Conservation (phyloP, 2,113 vertebrate species). For the Hemiscyllium ocellatum region DNA sequence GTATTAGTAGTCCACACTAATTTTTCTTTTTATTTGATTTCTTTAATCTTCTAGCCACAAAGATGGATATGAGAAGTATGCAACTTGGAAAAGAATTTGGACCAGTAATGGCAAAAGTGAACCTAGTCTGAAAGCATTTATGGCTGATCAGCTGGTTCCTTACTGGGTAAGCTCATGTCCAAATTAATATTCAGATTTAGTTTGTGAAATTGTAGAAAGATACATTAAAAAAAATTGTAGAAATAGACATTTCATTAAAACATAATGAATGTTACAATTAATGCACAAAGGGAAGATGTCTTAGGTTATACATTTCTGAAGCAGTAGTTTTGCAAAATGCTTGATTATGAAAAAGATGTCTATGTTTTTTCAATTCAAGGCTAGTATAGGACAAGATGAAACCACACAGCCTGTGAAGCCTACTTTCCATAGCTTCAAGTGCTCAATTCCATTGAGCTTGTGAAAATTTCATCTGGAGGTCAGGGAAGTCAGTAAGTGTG, state of each 20-base stretch:
- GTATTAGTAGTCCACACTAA: not conserved
- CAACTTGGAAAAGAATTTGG: constrained; percentile 89
- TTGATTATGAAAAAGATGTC: not conserved
- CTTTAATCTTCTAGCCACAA: constrained; percentile 74
- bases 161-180: constrained; percentile 74
- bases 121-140: constrained; percentile 93
- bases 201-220: not conserved
- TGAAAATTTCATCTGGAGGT: not conserved
- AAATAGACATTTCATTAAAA: not conserved
- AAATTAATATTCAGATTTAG: not conserved
- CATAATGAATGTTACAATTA: not conserved
- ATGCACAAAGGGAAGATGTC: not conserved
- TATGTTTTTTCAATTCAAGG: too few relatives aligned
- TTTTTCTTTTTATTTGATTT: constrained; percentile 31
- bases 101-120: constrained; percentile 95
- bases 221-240: not conserved
- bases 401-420: not conserved
- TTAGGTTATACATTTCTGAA: not conserved
- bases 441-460: not conserved
- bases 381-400: too few relatives aligned
- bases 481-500: not conserved
- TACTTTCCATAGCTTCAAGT: not conserved
- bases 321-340: too few relatives aligned
- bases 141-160: constrained; percentile 95
- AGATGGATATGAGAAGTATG: constrained; percentile 89